Evolutionary conservation across 2,113 vertebrate genomes (phyloP), one percentile per base, ranked within the genome.

Genomic region (Lonchura striata): DNA sequence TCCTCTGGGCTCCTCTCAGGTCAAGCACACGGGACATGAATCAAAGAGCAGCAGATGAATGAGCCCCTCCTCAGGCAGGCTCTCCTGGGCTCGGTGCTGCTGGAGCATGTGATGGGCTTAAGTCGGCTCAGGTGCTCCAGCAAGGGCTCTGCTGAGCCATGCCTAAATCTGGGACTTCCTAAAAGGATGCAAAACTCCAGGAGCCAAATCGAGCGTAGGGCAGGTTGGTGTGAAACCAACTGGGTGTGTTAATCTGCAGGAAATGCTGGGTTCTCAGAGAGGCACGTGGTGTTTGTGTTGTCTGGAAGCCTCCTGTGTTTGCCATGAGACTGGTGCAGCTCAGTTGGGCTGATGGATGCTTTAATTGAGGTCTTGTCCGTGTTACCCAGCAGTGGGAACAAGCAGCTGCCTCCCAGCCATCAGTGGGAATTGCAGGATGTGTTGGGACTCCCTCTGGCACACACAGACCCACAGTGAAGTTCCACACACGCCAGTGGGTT

Each of bases 41-140:
- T 96, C 91, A 86, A 96, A 96, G 95, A 15, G 76, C 53, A 94
- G 87, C 77, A 89, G 77, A 59, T 94, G 93, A 92, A 86, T 69
- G 95, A 94, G 70, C 90, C 94, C 74, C 57, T 94, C 66, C 83
- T 42, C 44, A 8, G 4, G 14, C 74, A 7, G 4, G 7, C 31
- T 74, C 82, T 82, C 37, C 65, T 52, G 94, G 88, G 5, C 79
- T 72, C 18, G 0, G 9, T 70, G 93, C 63, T 83, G 77, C 3
- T 89, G 83, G 92, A 94, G 90, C 95, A 77, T 95, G 95, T 94
- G 94, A 97, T 95, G 13, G 90, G 86, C 77, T 96, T 95, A 95
- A 92, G 95, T 87, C 16, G 5, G 88, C 82, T 96, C 92, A 96
- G 95, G 88, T 94, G 94, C 92, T 95, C 88, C 25, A 90, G 88